A percentile compares a stretch with the other conserved stretches of the same genome.
These are phyloP conservation scores for Mormyrus lacerda DNA, from an alignment of 2,113 vertebrate species.

Conservation along the genomic window DNA sequence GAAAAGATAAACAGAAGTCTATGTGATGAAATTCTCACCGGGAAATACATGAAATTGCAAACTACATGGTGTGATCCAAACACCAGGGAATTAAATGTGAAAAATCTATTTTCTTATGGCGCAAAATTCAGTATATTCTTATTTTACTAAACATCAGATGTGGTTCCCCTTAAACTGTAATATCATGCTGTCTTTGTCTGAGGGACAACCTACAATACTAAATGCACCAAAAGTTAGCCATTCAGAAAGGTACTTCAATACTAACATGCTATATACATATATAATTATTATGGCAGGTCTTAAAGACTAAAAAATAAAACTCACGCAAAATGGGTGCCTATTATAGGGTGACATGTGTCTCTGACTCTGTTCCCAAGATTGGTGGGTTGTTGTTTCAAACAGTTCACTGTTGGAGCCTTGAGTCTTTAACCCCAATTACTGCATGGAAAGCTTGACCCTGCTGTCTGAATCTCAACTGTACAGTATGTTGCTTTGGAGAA, in stretches of 20 bases:
- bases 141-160: not conserved
- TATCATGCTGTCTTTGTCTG: not conserved
- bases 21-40: not conserved
- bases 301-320: not conserved
- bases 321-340: not conserved
- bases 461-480: not conserved
- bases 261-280: not conserved
- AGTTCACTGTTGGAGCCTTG: not conserved
- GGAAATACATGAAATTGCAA: not conserved
- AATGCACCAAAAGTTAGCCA: not conserved
- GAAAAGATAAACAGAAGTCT: not conserved
- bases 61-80: not conserved
- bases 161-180: not conserved
- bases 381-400: not conserved
- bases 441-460: not conserved
- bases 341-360: not conserved
- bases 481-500: not conserved
- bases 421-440: not conserved
- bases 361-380: not conserved
- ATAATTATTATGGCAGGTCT: not conserved
- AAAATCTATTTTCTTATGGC: not conserved
- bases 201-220: not conserved
- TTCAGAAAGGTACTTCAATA: not conserved
- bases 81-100: not conserved
- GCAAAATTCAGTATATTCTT: not conserved